Conservation (phyloP, 2,888 invertebrate species). For the Acronicta aceris region DNA sequence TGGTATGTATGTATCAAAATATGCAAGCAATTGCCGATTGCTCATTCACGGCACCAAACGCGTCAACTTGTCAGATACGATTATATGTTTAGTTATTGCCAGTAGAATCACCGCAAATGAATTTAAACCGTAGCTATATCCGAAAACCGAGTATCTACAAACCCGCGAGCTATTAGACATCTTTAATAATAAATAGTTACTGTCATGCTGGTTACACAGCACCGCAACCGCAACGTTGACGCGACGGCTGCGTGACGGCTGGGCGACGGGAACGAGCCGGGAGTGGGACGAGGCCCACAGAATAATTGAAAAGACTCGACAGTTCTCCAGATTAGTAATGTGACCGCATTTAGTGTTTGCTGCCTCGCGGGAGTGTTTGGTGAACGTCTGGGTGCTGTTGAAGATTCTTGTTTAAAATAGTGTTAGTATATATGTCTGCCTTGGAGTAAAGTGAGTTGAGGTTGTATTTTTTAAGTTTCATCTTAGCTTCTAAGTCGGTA, state of each 20-base stretch:
- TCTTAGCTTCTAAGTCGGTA: too few species aligned
- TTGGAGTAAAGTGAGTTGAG: too few species aligned
- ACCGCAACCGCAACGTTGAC: conserved; percentile 22
- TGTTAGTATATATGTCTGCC: too few species aligned
- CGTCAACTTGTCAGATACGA: too few species aligned
- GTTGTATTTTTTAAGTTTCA: too few species aligned
- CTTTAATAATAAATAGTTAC: conserved; percentile 27
- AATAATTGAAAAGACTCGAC: conserved; percentile 18
- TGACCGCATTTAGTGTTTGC: conserved; percentile 2
- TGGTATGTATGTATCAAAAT: too few species aligned
- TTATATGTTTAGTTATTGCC: too few species aligned
- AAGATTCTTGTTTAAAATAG: too few species aligned
- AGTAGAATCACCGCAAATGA: background rate
- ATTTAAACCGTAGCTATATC: background rate
- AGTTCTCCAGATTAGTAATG: conserved; percentile 13
- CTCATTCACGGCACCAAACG: too few species aligned
- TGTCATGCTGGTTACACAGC: conserved; percentile 2
- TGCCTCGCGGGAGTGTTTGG: background rate
- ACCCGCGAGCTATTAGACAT: conserved; percentile 16
- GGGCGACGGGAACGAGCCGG: background rate
- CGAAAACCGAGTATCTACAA: background rate
- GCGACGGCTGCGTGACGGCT: background rate
- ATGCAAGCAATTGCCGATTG: too few species aligned
- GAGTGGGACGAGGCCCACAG: conserved; percentile 5
- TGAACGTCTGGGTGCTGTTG: background rate